These are phyloP conservation scores for Ochropleura plecta DNA, from an alignment of 2,888 invertebrate species.

Conservation along the genomic window DNA sequence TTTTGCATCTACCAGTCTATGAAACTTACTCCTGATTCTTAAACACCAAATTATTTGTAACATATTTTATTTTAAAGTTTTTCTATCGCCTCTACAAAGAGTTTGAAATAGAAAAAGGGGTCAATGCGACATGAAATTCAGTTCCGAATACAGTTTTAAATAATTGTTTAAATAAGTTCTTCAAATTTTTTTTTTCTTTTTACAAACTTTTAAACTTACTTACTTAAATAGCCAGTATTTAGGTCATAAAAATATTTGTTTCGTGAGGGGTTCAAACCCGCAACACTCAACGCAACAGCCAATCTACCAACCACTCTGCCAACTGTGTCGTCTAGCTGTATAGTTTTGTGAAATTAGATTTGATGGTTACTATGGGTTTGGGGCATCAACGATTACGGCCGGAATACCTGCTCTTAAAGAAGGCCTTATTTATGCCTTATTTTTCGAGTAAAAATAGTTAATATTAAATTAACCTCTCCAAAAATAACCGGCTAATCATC, in stretches of 20 bases:
- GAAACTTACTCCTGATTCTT: background rate
- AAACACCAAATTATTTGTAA: background rate
- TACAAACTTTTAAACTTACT: no score
- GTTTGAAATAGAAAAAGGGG: background rate
- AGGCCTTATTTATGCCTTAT: background rate
- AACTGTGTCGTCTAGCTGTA: background rate
- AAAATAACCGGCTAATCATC: slow-evolving; percentile 15
- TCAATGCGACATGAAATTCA: background rate
- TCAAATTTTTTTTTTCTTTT: no score
- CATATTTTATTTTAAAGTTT: background rate
- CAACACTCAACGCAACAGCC: no score
- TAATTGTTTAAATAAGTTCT: no score
- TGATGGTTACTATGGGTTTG: background rate
- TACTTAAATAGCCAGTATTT: no score
- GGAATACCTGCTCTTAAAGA: background rate
- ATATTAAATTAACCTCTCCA: background rate
- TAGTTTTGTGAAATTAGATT: background rate
- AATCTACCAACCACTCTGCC: no score
- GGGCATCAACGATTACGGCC: background rate
- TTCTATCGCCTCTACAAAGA: background rate
- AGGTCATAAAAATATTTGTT: no score
- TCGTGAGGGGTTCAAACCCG: no score
- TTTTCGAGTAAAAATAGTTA: background rate
- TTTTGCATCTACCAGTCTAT: background rate
- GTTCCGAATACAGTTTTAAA: background rate